Base-by-base conservation (phyloP, 1,140 invertebrate species). In the Chrysopa pallens region DNA sequence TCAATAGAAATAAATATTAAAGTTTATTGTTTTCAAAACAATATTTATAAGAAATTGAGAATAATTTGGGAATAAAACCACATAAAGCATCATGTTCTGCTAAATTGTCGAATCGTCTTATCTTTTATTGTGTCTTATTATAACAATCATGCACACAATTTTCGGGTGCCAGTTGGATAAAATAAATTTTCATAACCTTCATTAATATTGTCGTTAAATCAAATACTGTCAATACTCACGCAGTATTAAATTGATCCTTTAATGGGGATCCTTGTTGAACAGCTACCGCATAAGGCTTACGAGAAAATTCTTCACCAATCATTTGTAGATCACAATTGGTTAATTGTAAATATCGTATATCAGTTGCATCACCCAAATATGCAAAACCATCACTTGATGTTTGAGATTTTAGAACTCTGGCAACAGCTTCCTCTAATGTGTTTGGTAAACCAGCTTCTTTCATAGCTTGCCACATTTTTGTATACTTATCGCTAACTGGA, bases 391-490 rank as follows among this genome's bases (percentile, higher is more conserved):
- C 86, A 29, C 75, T 80, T 0, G 78, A 78, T 2, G 74, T 73
- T 36, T 74, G 76, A 0, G 78, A 80, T 13, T 70, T 72, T 4
- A 79, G 62, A 0, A 98, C 88, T 46, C 88, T 68, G 9, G 69
- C 62, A 0, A 96, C 55, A 0, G 89, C 92, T 42, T 84, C 80
- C 0, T 86, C 76, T 6, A 82, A 67, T 3, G 67, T 74, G 12
- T 69, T 65, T 0, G 93, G 92, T 14, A 96, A 71, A 0, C 68
- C 72, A 0, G 88, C 81, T 49, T 93, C 88, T 52, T 84, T 77
- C 91, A 98, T 98, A 1, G 88, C 87, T 58, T 93, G 84, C 81
- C 91, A 95, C 76, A 98, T 94, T 61, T 97, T 97, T 1, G 90
- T 96, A 60, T 93, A 98, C 53, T 94, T 97, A 60, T 98, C 92